These are phyloP conservation scores for Augiades crinisus DNA, from an alignment of 2,888 invertebrate species.

Conservation along the genomic window DNA sequence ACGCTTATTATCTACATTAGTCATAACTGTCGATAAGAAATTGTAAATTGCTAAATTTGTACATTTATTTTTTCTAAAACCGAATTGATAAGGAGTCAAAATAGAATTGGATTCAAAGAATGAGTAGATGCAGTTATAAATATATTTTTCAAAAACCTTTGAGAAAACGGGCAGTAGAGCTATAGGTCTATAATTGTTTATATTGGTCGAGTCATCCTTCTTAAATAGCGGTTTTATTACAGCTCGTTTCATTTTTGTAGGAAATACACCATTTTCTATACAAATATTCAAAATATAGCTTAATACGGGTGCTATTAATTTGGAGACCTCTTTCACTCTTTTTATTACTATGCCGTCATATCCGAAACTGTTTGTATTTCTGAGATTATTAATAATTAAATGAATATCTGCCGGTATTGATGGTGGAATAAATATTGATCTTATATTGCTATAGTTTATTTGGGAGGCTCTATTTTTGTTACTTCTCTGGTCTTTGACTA, in stretches of 20 bases:
- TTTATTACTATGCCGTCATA: conserved; percentile 16
- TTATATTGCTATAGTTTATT: not conserved
- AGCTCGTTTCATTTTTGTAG: not conserved
- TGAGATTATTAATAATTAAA: not conserved
- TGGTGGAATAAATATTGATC: conserved; percentile 1
- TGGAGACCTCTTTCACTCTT: not conserved
- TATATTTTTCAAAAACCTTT: too few relatives aligned
- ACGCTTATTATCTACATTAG: not conserved
- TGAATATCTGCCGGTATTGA: not conserved
- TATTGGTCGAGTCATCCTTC: too few relatives aligned
- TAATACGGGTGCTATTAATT: not conserved
- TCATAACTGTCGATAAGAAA: not conserved
- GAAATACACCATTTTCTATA: not conserved
- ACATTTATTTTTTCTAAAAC: not conserved
- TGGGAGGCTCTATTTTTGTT: not conserved
- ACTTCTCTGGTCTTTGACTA: not conserved
- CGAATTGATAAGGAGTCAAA: too few relatives aligned
- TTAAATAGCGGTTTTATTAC: not conserved
- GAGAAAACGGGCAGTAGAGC: too few relatives aligned
- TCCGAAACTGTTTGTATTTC: not conserved
- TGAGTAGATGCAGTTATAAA: too few relatives aligned
- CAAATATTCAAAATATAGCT: conserved; percentile 1
- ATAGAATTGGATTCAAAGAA: too few relatives aligned
- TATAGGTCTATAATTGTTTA: too few relatives aligned
- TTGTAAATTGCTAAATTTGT: not conserved